Percentiles rank a stretch among this genome's conserved stretches.
Evolutionary conservation across 2,797 vertebrate species (phyloP).

Genomic region (Rhynchonycteris naso): DNA sequence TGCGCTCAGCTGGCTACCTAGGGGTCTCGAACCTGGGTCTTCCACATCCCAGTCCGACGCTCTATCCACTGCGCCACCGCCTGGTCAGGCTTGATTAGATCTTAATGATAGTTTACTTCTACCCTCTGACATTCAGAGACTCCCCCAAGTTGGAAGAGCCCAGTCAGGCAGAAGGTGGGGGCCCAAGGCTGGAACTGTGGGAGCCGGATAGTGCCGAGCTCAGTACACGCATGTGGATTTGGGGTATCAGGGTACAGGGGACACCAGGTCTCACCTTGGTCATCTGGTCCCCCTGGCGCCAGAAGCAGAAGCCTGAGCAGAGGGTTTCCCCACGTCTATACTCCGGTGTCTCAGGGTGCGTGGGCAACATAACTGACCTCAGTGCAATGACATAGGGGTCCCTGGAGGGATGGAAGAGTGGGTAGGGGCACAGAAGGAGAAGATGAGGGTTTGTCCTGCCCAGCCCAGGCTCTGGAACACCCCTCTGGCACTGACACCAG

Average conservation of each 20-base stretch:
- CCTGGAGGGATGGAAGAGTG: slow-evolving; percentile 78
- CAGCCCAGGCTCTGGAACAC: background rate
- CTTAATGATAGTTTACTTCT: background rate
- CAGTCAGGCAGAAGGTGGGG: no score
- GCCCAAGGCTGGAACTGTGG: background rate
- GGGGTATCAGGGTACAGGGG: rapidly evolving
- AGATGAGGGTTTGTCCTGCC: background rate
- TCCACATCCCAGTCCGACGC: no score
- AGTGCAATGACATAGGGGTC: slow-evolving; percentile 96
- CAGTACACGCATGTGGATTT: background rate
- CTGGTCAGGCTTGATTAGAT: background rate
- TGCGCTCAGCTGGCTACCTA: no score
- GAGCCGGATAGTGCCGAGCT: background rate
- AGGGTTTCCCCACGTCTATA: slow-evolving; percentile 93
- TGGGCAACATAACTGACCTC: slow-evolving; percentile 94
- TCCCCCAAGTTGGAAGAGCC: background rate
- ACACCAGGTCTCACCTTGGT: slow-evolving; percentile 89
- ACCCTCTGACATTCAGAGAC: background rate
- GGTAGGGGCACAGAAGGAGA: background rate
- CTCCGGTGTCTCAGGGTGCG: slow-evolving; percentile 85
- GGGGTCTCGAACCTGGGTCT: no score
- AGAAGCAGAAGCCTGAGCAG: slow-evolving; percentile 96
- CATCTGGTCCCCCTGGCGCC: slow-evolving; percentile 87
- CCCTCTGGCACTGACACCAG: background rate
- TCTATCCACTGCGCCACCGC: no score